Evolutionary conservation across 2,113 vertebrate genomes (phyloP).

Genomic region (mouse (Mus musculus)): DNA sequence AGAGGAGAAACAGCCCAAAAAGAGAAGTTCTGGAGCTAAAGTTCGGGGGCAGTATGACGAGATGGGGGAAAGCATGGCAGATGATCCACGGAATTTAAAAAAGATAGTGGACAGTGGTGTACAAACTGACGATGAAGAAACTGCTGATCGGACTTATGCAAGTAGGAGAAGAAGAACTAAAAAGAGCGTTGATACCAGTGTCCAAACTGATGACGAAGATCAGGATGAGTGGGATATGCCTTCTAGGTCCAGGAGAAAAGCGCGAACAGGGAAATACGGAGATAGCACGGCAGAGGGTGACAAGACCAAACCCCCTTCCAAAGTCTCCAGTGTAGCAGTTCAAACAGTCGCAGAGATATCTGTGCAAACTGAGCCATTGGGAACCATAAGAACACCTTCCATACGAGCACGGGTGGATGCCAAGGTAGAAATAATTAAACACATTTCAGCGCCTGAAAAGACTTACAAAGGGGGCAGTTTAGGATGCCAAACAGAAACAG

Average conservation of each 20-base stretch:
- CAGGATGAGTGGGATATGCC: slow-evolving; percentile 97
- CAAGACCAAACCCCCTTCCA: slow-evolving; percentile 91
- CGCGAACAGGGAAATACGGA: slow-evolving; percentile 91
- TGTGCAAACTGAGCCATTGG: slow-evolving; percentile 97
- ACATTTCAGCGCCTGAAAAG: slow-evolving; percentile 97
- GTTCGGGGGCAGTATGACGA: slow-evolving; percentile 89
- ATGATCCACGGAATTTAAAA: slow-evolving; percentile 87
- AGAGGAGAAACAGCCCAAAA: slow-evolving; percentile 89
- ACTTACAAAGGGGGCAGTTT: slow-evolving; percentile 95
- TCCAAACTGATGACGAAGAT: slow-evolving; percentile 98
- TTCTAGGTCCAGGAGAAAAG: slow-evolving; percentile 91
- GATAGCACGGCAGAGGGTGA: slow-evolving; percentile 86
- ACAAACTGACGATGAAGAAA: slow-evolving; percentile 98
- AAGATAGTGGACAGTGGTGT: slow-evolving; percentile 96
- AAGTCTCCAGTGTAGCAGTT: slow-evolving; percentile 96
- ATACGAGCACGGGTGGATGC: slow-evolving; percentile 93
- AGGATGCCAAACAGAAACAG: slow-evolving; percentile 95
- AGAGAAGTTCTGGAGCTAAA: slow-evolving; percentile 89
- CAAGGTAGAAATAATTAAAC: slow-evolving; percentile 96
- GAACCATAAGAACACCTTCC: slow-evolving; percentile 93
- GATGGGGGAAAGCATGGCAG: slow-evolving; percentile 85
- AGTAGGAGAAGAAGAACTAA: slow-evolving; percentile 92
- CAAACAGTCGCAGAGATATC: slow-evolving; percentile 99
- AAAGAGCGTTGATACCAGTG: slow-evolving; percentile 94
- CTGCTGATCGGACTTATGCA: slow-evolving; percentile 90